These are phyloP conservation scores for Glyptemys insculpta DNA, from an alignment of 2,797 vertebrate species.

Conservation along the genomic window DNA sequence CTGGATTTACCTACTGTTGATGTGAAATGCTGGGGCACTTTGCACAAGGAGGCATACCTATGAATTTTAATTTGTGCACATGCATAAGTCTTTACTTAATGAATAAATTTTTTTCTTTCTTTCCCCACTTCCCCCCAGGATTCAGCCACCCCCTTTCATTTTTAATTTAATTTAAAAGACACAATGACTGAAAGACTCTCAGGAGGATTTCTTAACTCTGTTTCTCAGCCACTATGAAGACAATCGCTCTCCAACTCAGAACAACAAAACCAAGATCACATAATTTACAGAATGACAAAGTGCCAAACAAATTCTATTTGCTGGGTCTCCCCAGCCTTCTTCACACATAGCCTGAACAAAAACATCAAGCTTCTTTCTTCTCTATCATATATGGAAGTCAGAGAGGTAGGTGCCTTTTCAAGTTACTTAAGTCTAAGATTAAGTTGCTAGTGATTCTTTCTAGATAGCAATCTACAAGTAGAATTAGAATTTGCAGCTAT, in stretches of 20 bases:
- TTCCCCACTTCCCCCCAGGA: neutral
- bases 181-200: neutral
- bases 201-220: neutral
- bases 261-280: neutral
- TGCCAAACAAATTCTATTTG: neutral
- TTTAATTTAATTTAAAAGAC: neutral
- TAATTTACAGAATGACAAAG: neutral
- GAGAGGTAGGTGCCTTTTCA: neutral
- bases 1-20: neutral
- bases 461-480: neutral
- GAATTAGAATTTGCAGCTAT: neutral
- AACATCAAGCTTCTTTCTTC: neutral
- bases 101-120: neutral
- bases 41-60: neutral
- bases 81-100: neutral
- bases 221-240: neutral
- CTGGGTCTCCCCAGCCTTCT: accelerated
- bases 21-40: neutral
- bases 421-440: neutral
- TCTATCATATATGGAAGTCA: neutral
- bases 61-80: neutral
- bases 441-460: neutral
- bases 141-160: neutral
- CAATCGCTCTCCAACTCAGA: neutral
- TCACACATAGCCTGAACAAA: neutral